These are phyloP conservation scores for Parelbella ahira DNA, from an alignment of 2,888 invertebrate species.

Conservation along the genomic window DNA sequence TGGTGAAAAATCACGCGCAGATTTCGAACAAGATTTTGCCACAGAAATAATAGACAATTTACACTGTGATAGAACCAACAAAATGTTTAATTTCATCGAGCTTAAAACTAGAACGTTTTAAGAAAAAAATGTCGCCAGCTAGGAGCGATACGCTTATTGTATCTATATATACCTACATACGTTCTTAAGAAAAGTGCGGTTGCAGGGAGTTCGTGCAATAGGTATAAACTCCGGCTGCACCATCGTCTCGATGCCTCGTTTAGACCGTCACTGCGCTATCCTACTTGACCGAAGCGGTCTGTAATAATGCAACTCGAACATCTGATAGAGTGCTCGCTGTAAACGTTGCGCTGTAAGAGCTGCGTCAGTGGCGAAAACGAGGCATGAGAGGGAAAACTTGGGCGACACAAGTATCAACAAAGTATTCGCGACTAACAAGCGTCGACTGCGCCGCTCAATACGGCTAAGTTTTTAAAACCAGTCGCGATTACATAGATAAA, in stretches of 20 bases:
- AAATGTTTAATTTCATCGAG: conserved; percentile 13
- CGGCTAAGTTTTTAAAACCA: conserved; percentile 22
- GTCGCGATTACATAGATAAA: conserved; percentile 17
- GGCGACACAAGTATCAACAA: conserved; percentile 25
- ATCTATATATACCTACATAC: no score
- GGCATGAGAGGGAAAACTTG: conserved; percentile 25
- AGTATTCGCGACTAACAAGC: conserved; percentile 25
- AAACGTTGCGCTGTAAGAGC: no score
- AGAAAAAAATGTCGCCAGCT: conserved; percentile 26
- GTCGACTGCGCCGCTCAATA: conserved; percentile 23
- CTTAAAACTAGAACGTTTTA: conserved; percentile 5
- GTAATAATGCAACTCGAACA: conserved; percentile 13
- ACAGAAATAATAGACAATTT: no score
- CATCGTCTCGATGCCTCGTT: conserved; percentile 17
- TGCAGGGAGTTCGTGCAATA: conserved; percentile 18
- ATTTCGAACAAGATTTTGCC: no score
- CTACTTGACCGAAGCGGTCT: conserved; percentile 4
- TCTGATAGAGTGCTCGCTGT: conserved; percentile 11
- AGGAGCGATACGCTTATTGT: conserved; percentile 22
- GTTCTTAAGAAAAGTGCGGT: conserved; percentile 21
- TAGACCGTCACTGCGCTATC: conserved; percentile 9
- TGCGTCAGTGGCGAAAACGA: conserved; percentile 12
- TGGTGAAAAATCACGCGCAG: no score
- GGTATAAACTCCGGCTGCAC: conserved; percentile 15
- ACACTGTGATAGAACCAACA: conserved; percentile 3